Evolutionary conservation across 1,140 invertebrate species (phyloP), one percentile per base, ranked within the genome.

Genomic region (Stenopsyche tienmushanensis): DNA sequence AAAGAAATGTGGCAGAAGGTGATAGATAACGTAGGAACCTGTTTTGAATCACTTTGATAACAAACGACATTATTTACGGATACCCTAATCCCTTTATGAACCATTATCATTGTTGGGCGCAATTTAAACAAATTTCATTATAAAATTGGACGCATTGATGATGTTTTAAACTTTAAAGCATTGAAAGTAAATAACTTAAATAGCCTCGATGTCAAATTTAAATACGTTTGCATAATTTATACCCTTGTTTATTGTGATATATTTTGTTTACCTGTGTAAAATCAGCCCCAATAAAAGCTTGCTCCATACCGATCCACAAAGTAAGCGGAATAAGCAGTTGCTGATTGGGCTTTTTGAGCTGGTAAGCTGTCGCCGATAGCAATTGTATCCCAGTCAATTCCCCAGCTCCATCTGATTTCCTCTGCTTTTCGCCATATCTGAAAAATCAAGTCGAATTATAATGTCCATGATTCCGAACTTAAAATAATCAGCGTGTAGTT

Each of bases 221-320:
- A 13, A 34, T 34, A 34, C 29, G n/a, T n/a, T n/a, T n/a, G n/a
- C n/a, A n/a, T n/a, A n/a, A n/a, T n/a, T n/a, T n/a, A n/a, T n/a
- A n/a, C n/a, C n/a, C n/a, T n/a, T n/a, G n/a, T 34, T 5, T 34
- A 34, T 34, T 15, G 47, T 44, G 8, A 44, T 34, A 47, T 45
- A 50, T 17, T 8, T 39, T 29, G 42, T 25, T 76, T 83, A 93
- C 91, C 83, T 92, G 92, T 3, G 95, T 97, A 74, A 93, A 98
- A 72, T 98, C 94, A 42, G 94, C 93, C 10, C 91, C 90, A 63
- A 97, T 92, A 80, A 97, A 98, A 0, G 93, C 94, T 76, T 99
- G 96, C 76, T 98, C 96, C 84, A 98, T 90, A 47, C 96, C 96
- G 72, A 96, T 98, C 87, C 93, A 99, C 26, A 98, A 80, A 0